Evolutionary conservation across 2,888 invertebrate genomes (phyloP), one percentile per base, ranked within the genome.

Genomic region (Diabrotica balteata): DNA sequence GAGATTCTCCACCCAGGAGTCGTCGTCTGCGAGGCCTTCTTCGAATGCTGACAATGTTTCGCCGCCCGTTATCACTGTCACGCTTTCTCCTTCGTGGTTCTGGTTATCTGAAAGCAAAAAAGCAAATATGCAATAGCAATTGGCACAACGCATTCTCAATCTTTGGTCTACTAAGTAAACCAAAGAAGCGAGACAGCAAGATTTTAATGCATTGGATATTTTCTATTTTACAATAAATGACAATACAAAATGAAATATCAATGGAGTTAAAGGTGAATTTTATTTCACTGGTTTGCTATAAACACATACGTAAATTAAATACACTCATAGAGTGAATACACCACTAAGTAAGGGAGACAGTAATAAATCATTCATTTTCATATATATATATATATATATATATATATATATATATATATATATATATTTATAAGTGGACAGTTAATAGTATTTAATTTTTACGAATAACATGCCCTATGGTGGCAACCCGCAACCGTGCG

Each of bases 1-100:
- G 72, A 93, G 87, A 82, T 95, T 94, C 84, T 95, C 95, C 72
- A 95, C 94, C 95, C 95, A 95, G 70, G 94, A 94, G 82, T 95
- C 95, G 84, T 95, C 94, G 80, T 95, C 95, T 60, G 95, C 94
- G 67, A 94, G 86, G 72, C 94, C 94, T 85, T 95, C 94, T 84
- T 94, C 94, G 73, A 94, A 88, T 60, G 90, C 90, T 74, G 90
- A 90, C 81, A 91, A 86, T 77, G 91, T 90, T 82, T 90, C 89
- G 80, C 87, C 88, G 79, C 90, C 90, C 78, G 90, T 90, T 80
- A 90, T 90, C 78, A 90, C 90, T 77, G 89, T 90, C 82, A 90
- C 90, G 81, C 88, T 90, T 70, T 85, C 84, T 80, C 85, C 78
- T 54, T 71, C 69, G 63, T 74, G 69, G 69, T 72, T 76, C 66